A percentile compares a stretch with the other conserved stretches of the same genome.
Conservation (phyloP, 2,797 vertebrate species). For the Calcarius lapponicus region DNA sequence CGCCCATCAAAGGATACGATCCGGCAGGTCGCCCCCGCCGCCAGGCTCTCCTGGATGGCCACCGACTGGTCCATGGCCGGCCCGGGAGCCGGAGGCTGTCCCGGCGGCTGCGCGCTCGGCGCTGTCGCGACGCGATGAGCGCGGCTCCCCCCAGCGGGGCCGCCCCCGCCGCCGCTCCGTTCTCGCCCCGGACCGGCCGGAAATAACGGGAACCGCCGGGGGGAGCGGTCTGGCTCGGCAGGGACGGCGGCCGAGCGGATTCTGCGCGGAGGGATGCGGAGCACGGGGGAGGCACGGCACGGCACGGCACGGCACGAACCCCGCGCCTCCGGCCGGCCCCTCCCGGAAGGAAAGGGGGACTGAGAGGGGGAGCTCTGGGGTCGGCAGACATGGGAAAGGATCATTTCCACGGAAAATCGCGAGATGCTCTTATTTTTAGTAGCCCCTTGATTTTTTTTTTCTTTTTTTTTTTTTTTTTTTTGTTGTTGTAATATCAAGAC, state of each 20-base stretch:
- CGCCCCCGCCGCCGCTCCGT: neutral
- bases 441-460: no score
- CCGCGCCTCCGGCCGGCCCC: neutral
- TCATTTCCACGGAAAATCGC: neutral
- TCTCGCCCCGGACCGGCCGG: neutral
- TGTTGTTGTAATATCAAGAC: neutral
- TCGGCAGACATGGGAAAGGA: neutral
- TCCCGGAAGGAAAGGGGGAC: neutral
- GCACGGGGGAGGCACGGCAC: neutral
- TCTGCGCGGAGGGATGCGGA: neutral
- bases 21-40: conserved; percentile 79
- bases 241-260: neutral
- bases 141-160: neutral
- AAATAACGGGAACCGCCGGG: neutral
- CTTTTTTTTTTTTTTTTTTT: no score
- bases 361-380: neutral
- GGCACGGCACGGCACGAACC: neutral
- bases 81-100: neutral
- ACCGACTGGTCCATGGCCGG: conserved; percentile 89
- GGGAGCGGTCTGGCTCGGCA: neutral
- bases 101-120: neutral
- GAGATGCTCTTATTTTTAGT: neutral
- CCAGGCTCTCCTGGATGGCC: conserved; percentile 89
- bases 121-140: neutral
- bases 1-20: conserved; percentile 85